phyloP scores from a whole-genome alignment of 2,113 vertebrate genomes.

The Carettochelys insculpta region DNA sequence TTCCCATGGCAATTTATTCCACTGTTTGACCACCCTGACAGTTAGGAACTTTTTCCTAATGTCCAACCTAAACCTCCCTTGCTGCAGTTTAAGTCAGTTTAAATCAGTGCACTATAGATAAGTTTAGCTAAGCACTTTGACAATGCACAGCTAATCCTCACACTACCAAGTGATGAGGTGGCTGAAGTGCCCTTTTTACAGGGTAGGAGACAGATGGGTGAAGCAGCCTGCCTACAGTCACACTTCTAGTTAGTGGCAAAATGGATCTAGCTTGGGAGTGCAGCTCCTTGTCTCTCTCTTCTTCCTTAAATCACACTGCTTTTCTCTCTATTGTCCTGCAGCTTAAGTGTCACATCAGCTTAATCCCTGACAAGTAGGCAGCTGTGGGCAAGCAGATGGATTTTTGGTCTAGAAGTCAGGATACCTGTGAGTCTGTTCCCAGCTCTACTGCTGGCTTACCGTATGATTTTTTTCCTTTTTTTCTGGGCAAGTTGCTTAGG shows the following conservation, averaged over 20 bases:
- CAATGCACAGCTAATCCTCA: not conserved
- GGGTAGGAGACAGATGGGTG: not conserved
- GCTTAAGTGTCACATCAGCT: too few relatives aligned
- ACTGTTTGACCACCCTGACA: too few relatives aligned
- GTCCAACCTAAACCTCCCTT: too few relatives aligned
- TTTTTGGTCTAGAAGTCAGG: not conserved
- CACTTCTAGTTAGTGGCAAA: not conserved
- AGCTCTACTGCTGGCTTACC: not conserved
- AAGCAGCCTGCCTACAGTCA: not conserved
- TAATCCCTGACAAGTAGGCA: too few relatives aligned
- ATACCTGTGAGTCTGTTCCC: not conserved
- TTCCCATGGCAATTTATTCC: too few relatives aligned
- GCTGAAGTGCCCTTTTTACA: not conserved
- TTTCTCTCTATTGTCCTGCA: not conserved
- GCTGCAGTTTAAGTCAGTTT: too few relatives aligned
- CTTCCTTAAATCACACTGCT: not conserved
- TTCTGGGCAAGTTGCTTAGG: not conserved
- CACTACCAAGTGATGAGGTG: not conserved
- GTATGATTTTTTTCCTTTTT: not conserved
- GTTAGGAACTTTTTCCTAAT: too few relatives aligned
- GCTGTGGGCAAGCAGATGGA: not conserved
- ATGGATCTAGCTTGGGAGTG: not conserved
- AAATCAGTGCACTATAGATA: not conserved
- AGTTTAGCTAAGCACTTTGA: not conserved
- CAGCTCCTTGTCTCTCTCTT: not conserved